A percentile compares a stretch with the other conserved stretches of the same genome.
phyloP scores from a whole-genome alignment of 2,888 invertebrate species.

The Drosophila formosana region DNA sequence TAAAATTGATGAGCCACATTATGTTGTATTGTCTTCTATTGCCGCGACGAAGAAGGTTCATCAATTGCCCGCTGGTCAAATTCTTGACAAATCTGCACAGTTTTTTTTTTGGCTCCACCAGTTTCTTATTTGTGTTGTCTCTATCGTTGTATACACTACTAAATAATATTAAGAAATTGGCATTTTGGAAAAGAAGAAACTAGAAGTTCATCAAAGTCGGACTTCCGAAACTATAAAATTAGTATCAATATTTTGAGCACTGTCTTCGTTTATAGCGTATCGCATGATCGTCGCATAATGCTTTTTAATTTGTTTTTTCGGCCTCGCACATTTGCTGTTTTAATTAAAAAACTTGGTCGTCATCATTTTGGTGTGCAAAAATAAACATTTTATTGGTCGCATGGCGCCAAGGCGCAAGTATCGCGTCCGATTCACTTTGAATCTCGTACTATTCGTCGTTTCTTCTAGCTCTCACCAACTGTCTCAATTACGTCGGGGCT shows the following conservation, averaged over 20 bases:
- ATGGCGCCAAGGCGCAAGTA: slow-evolving; percentile 64
- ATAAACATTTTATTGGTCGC: slow-evolving; percentile 74
- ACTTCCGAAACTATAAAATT: not conserved
- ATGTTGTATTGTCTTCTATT: slow-evolving; percentile 28
- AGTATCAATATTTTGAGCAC: not conserved
- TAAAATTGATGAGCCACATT: slow-evolving; percentile 58
- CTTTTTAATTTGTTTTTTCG: slow-evolving; percentile 13
- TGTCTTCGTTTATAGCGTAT: not conserved
- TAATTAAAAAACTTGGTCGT: slow-evolving; percentile 63
- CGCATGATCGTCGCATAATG: not conserved
- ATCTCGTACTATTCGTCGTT: slow-evolving; percentile 27
- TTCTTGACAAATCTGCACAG: slow-evolving; percentile 49
- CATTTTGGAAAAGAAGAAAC: not conserved
- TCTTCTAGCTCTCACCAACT: slow-evolving; percentile 3
- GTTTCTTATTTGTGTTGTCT: not conserved
- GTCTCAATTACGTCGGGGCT: slow-evolving; percentile 41
- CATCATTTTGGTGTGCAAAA: slow-evolving; percentile 61
- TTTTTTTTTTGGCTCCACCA: not conserved
- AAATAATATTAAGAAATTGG: not conserved
- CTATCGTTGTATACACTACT: not conserved
- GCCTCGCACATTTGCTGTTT: slow-evolving; percentile 52
- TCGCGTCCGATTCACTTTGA: slow-evolving; percentile 39
- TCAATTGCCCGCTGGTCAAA: slow-evolving; percentile 51
- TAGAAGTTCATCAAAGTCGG: not conserved
- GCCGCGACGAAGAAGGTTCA: slow-evolving; percentile 19